Conservation (phyloP, 1,140 invertebrate species). For the Temnothorax longispinosus region DNA sequence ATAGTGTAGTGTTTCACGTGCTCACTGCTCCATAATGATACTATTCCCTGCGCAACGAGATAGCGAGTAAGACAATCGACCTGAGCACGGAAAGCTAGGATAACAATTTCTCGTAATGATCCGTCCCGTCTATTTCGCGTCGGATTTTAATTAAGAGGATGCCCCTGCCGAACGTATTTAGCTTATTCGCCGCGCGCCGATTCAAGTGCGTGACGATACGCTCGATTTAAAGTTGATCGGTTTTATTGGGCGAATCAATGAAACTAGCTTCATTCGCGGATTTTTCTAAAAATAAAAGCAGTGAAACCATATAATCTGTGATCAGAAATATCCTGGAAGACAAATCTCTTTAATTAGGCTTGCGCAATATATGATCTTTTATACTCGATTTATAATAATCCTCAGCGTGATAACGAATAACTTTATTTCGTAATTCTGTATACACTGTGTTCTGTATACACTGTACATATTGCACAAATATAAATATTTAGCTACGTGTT, state of each 20-base stretch:
- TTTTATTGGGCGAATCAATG: not conserved
- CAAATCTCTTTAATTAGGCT: constrained; percentile 20
- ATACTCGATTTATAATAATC: constrained; percentile 6
- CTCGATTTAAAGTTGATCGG: constrained; percentile 19
- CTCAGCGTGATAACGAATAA: not conserved
- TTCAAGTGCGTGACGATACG: not conserved
- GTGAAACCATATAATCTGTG: not conserved
- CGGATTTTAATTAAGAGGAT: constrained; percentile 40
- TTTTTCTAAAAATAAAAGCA: not conserved
- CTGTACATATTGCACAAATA: not conserved
- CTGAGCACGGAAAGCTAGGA: constrained; percentile 28
- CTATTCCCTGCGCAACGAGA: constrained; percentile 8
- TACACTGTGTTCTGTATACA: not conserved
- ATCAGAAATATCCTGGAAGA: not conserved
- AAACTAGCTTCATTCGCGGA: not conserved
- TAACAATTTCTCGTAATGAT: constrained; percentile 30
- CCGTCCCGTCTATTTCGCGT: constrained; percentile 22
- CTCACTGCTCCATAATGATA: not conserved
- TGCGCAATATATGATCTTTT: not conserved
- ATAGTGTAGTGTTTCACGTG: not conserved
- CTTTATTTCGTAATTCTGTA: not conserved
- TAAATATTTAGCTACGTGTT: not conserved
- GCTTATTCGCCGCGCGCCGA: not conserved
- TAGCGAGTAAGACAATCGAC: constrained; percentile 3
- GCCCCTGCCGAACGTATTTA: constrained; percentile 25